Evolutionary conservation across 1,140 invertebrate species (phyloP).

Genomic region (Phenacoccus solenopsis): DNA sequence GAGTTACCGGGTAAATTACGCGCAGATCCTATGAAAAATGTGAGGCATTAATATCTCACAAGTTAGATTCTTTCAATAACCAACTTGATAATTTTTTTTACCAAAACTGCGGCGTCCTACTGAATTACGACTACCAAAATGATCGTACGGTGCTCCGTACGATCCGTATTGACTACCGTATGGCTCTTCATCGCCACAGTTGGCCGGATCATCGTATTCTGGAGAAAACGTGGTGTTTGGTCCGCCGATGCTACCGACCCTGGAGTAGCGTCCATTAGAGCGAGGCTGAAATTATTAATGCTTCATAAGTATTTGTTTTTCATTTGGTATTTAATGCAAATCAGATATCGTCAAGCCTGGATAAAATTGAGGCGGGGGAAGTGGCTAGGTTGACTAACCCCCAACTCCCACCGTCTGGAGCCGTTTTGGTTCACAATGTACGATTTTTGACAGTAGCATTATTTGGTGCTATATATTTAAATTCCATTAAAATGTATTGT

Average conservation of each 20-base stretch:
- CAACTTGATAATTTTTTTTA: conserved; percentile 23
- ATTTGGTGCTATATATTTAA: too few species aligned
- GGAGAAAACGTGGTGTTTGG: conserved; percentile 42
- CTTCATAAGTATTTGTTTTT: background rate
- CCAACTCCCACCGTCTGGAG: too few species aligned
- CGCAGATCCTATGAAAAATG: conserved; percentile 46
- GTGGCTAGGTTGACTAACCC: too few species aligned
- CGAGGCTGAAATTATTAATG: conserved; percentile 43
- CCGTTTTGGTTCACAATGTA: too few species aligned
- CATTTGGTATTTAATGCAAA: too few species aligned
- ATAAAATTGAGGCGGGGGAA: too few species aligned
- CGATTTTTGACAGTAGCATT: too few species aligned
- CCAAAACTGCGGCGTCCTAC: conserved; percentile 50
- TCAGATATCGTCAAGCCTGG: too few species aligned
- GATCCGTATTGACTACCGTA: conserved; percentile 70
- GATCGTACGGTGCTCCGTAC: conserved; percentile 70
- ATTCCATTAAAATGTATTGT: too few species aligned
- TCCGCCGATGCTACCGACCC: conserved; percentile 35
- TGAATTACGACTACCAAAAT: conserved; percentile 69
- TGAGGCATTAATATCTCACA: too few species aligned
- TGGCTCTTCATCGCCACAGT: conserved; percentile 76
- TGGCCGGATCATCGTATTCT: conserved; percentile 83
- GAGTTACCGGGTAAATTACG: conserved; percentile 45
- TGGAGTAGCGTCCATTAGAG: conserved; percentile 59
- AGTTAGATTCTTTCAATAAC: too few species aligned